phyloP scores from a whole-genome alignment of 1,140 invertebrate genomes.

The Mamestra configurata region DNA sequence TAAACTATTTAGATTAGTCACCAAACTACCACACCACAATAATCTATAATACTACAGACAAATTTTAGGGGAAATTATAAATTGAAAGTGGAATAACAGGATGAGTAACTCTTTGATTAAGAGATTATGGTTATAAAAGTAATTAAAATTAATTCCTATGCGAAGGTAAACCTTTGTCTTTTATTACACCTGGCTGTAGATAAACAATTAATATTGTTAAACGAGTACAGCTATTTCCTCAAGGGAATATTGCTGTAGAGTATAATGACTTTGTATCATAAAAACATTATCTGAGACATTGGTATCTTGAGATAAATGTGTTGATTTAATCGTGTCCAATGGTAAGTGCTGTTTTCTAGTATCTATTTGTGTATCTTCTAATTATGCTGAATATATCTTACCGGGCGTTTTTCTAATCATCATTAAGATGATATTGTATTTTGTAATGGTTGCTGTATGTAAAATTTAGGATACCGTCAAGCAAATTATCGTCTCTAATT shows the following conservation, averaged over 20 bases:
- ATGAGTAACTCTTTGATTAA: background rate
- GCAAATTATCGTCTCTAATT: no score
- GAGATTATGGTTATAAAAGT: constrained; percentile 11
- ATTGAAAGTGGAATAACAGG: background rate
- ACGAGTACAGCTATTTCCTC: background rate
- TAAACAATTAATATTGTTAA: background rate
- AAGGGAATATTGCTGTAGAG: background rate
- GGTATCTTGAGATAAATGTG: constrained; percentile 17
- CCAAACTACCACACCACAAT: no score
- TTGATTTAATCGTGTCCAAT: constrained; percentile 25
- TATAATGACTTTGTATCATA: constrained; percentile 26
- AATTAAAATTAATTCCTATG: background rate
- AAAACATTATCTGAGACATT: background rate
- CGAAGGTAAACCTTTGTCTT: background rate
- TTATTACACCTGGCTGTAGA: background rate
- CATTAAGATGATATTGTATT: no score
- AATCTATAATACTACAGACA: background rate
- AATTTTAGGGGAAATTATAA: background rate
- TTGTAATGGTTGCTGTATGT: no score
- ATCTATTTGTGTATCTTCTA: constrained; percentile 6
- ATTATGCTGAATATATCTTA: constrained; percentile 5
- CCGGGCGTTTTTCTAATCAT: background rate
- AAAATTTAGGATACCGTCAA: no score
- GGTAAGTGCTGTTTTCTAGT: constrained; percentile 10
- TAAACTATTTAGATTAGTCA: background rate